phyloP scores from a whole-genome alignment of 2,888 invertebrate genomes.

The Pseudococcus viburni region DNA sequence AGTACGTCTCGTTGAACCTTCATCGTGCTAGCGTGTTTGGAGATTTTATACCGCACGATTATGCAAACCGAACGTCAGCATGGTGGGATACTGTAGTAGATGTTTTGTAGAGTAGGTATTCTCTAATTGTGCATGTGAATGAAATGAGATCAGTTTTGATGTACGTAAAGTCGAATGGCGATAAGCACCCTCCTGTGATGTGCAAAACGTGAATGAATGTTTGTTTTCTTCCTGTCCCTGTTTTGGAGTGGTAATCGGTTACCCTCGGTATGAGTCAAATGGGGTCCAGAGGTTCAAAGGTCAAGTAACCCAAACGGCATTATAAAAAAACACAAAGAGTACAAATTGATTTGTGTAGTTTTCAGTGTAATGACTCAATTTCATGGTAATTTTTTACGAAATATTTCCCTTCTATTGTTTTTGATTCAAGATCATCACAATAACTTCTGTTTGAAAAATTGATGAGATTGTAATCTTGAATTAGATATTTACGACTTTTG shows the following conservation, averaged over 20 bases:
- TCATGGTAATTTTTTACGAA: too few relatives aligned
- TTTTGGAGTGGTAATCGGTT: background rate
- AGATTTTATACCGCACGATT: conserved; percentile 2
- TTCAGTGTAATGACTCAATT: too few relatives aligned
- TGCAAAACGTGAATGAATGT: background rate
- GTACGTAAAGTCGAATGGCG: background rate
- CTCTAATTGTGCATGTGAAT: background rate
- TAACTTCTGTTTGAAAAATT: too few relatives aligned
- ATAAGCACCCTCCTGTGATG: background rate
- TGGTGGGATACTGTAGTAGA: background rate
- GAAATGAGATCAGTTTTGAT: background rate
- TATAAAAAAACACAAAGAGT: too few relatives aligned
- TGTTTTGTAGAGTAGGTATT: background rate
- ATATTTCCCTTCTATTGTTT: too few relatives aligned
- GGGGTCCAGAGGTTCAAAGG: too few relatives aligned
- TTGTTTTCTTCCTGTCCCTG: background rate
- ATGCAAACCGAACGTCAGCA: conserved; percentile 9
- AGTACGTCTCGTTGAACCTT: background rate
- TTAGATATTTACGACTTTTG: too few relatives aligned
- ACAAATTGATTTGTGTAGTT: too few relatives aligned
- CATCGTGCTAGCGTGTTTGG: conserved; percentile 7
- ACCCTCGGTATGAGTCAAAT: background rate
- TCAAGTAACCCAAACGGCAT: too few relatives aligned
- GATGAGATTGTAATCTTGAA: too few relatives aligned
- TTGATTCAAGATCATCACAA: too few relatives aligned